A percentile compares a stretch with the other conserved stretches of the same genome.
phyloP scores from a whole-genome alignment of 2,888 invertebrate species.

The Liodrosophila aerea region DNA sequence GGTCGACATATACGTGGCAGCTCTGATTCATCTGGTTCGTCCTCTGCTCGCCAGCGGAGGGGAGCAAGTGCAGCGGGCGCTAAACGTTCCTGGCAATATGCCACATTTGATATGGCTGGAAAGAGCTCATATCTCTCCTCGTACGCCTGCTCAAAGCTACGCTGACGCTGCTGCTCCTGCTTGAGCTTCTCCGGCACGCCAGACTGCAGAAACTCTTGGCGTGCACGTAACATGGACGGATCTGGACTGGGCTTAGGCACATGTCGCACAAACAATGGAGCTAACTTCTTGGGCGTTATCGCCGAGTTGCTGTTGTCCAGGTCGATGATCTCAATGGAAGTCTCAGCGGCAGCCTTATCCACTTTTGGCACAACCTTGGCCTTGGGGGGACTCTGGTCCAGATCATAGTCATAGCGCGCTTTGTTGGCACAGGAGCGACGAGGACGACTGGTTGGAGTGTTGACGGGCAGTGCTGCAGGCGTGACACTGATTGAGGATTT shows the following conservation, averaged over 20 bases:
- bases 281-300: conserved; percentile 84
- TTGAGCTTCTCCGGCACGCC: conserved; percentile 87
- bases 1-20: conserved; percentile 10
- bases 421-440: conserved; percentile 78
- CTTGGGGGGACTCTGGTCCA: conserved; percentile 68
- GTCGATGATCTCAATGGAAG: conserved; percentile 69
- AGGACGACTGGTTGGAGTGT: conserved; percentile 70
- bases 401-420: conserved; percentile 79
- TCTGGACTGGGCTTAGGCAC: conserved; percentile 85
- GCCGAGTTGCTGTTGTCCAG: conserved; percentile 69
- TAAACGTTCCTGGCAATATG: neutral
- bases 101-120: conserved; percentile 86
- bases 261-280: conserved; percentile 87
- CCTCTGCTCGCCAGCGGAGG: neutral
- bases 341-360: conserved; percentile 1
- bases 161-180: conserved; percentile 83
- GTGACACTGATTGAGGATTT: conserved; percentile 14
- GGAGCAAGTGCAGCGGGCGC: neutral
- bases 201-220: conserved; percentile 87
- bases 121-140: conserved; percentile 83
- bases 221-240: conserved; percentile 85
- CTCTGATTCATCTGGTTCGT: neutral
- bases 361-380: conserved; percentile 25
- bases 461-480: neutral
- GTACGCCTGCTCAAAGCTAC: conserved; percentile 37